A percentile compares a stretch with the other conserved stretches of the same genome.
Conservation (phyloP, 2,888 invertebrate species). For the Leptopilina drosophilae region DNA sequence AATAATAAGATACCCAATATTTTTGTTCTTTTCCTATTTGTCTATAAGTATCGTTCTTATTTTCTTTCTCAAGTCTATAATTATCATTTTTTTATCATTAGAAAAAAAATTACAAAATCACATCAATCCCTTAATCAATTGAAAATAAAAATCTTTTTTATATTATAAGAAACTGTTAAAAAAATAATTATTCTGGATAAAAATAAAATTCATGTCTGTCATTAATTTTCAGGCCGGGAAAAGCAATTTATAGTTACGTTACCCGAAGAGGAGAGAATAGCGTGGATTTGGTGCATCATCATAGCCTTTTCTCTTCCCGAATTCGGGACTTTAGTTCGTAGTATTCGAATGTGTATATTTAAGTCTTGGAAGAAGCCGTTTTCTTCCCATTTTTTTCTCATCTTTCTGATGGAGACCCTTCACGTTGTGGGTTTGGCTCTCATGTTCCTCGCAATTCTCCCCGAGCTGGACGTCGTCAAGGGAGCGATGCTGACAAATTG, state of each 20-base stretch:
- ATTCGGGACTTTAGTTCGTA: slow-evolving; percentile 89
- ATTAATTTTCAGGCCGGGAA: slow-evolving; percentile 84
- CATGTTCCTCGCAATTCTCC: slow-evolving; percentile 92
- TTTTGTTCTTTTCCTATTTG: background rate
- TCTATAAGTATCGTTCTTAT: background rate
- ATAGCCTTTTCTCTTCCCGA: slow-evolving; percentile 94
- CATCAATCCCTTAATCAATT: no score
- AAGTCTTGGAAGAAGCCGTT: slow-evolving; percentile 89
- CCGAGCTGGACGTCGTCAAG: slow-evolving; percentile 94
- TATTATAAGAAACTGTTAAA: no score
- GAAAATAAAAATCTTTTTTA: no score
- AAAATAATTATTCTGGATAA: background rate
- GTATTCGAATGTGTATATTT: slow-evolving; percentile 92
- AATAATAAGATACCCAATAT: background rate
- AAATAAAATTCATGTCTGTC: background rate
- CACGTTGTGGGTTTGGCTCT: slow-evolving; percentile 92
- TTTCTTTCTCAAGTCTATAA: background rate
- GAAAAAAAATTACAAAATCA: no score
- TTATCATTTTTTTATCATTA: no score
- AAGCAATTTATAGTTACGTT: slow-evolving; percentile 89
- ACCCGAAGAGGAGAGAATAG: slow-evolving; percentile 91
- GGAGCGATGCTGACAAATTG: slow-evolving; percentile 98
- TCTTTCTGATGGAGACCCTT: slow-evolving; percentile 91
- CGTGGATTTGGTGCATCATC: slow-evolving; percentile 95
- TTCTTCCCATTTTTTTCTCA: slow-evolving; percentile 82